phyloP scores from a whole-genome alignment of 2,113 vertebrate genomes.

The Himantopus leucocephalus region DNA sequence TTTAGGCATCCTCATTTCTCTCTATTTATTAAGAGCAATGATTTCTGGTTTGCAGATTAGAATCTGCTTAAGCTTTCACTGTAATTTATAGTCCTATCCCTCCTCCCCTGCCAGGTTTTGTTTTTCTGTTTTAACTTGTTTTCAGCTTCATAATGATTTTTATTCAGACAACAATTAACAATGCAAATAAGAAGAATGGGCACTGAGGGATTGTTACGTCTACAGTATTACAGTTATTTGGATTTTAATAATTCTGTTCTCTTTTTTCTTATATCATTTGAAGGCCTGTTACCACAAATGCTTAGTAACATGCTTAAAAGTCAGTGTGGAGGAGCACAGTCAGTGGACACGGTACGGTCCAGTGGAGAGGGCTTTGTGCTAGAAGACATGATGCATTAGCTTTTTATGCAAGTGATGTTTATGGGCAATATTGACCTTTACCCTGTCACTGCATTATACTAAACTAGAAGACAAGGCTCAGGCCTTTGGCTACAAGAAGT shows the following conservation, averaged over 20 bases:
- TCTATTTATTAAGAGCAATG: conserved; percentile 34
- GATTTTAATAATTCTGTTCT: conserved; percentile 55
- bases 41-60: conserved; percentile 31
- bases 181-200: conserved; percentile 69
- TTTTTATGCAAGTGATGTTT: background rate
- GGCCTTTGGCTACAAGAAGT: background rate
- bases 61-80: conserved; percentile 12
- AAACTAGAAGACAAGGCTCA: background rate
- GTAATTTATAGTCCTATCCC: conserved; percentile 16
- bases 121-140: conserved; percentile 63
- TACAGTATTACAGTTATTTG: conserved; percentile 60
- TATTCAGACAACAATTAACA: conserved; percentile 74
- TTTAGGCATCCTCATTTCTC: background rate
- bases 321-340: background rate
- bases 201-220: conserved; percentile 67
- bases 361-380: background rate
- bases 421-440: background rate
- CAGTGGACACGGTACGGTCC: background rate
- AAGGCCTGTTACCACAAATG: background rate
- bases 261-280: background rate
- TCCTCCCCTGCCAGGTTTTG: conserved; percentile 17
- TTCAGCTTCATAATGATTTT: conserved; percentile 72
- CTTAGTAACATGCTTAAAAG: background rate
- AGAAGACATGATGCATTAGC: background rate
- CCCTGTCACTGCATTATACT: background rate